phyloP scores from a whole-genome alignment of 2,113 vertebrate species.

The Gulo gulo region DNA sequence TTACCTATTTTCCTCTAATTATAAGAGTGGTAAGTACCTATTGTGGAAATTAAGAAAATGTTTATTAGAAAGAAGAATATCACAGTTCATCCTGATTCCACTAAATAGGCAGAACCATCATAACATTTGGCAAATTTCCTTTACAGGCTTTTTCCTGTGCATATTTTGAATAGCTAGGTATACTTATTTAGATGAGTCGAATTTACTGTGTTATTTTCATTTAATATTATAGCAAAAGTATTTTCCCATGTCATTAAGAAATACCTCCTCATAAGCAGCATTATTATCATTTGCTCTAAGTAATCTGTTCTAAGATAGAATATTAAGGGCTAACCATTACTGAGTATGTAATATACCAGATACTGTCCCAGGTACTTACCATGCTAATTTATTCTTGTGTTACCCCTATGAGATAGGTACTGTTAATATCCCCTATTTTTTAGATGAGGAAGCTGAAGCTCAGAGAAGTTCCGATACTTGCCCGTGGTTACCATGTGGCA shows the following conservation, averaged over 20 bases:
- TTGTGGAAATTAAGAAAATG: background rate
- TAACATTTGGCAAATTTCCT: background rate
- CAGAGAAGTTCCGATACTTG: background rate
- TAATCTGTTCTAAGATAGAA: background rate
- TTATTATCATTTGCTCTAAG: background rate
- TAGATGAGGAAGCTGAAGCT: background rate
- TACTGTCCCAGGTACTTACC: background rate
- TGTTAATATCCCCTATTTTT: background rate
- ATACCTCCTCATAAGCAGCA: background rate
- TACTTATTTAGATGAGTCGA: background rate
- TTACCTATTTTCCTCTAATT: background rate
- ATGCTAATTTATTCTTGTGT: background rate
- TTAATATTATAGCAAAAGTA: background rate
- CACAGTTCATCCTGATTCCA: background rate
- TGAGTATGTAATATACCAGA: background rate
- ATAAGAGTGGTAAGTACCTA: background rate
- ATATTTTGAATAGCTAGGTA: background rate
- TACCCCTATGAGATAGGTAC: background rate
- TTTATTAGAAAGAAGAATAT: background rate
- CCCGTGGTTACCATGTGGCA: background rate
- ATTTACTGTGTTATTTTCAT: background rate
- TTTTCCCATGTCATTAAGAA: background rate
- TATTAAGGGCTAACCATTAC: background rate
- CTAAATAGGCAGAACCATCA: background rate
- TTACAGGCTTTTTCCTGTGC: background rate